Conservation (phyloP, 2,888 invertebrate genomes). For the Hydriomena furcata region DNA sequence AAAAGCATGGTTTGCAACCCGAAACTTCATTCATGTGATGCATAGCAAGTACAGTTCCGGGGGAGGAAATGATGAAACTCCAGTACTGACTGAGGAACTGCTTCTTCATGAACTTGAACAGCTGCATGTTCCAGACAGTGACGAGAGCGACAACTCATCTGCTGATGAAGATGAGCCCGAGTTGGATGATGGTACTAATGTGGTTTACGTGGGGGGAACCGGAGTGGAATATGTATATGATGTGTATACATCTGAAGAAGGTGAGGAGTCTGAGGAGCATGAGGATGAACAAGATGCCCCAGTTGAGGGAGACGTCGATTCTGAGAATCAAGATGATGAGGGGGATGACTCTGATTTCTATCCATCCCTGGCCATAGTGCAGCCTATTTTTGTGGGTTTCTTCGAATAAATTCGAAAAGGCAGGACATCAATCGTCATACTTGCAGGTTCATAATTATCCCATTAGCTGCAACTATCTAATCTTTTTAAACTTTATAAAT, state of each 20-base stretch:
- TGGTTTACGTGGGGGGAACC: not conserved
- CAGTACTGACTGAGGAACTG: slow-evolving; percentile 1
- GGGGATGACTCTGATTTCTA: not conserved
- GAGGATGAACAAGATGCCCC: not conserved
- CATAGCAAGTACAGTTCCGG: not conserved
- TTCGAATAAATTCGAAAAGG: not conserved
- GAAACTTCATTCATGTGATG: slow-evolving; percentile 7
- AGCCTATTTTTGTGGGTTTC: not conserved
- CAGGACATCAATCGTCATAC: not conserved
- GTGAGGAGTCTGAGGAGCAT: not conserved
- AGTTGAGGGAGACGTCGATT: not conserved
- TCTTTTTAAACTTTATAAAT: not conserved
- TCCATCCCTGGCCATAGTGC: too few species aligned
- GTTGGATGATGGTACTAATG: not conserved
- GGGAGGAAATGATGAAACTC: not conserved
- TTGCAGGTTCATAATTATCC: not conserved
- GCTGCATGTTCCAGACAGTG: not conserved
- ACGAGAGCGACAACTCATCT: slow-evolving; percentile 14
- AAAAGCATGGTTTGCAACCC: slow-evolving; percentile 8
- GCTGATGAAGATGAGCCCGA: slow-evolving; percentile 12
- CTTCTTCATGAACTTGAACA: slow-evolving; percentile 7
- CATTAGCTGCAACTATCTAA: not conserved
- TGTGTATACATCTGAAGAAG: not conserved
- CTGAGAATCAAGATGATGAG: not conserved
- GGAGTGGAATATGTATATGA: not conserved